These are phyloP conservation scores for Melanogrammus aeglefinus DNA, from an alignment of 2,797 vertebrate species.

Conservation along the genomic window DNA sequence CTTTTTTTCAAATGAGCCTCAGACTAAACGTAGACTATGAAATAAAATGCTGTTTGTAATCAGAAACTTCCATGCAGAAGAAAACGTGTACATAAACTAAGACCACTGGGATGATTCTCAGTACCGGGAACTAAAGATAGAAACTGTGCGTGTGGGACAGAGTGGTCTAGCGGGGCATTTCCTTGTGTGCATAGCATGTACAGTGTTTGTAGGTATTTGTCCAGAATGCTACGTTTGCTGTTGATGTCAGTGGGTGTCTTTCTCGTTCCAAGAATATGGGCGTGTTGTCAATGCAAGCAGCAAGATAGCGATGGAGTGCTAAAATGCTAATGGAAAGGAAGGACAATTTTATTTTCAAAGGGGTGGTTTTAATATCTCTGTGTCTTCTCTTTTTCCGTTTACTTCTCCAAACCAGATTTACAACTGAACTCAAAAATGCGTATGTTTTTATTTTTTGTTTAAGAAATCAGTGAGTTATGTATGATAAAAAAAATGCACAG, in stretches of 20 bases:
- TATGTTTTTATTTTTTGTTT: constrained; percentile 4
- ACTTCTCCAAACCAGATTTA: neutral
- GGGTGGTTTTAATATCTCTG: neutral
- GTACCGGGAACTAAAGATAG: constrained; percentile 49
- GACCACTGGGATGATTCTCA: constrained; percentile 50
- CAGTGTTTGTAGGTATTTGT: constrained; percentile 77
- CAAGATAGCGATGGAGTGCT: constrained; percentile 38
- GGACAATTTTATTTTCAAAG: neutral
- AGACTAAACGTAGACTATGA: constrained; percentile 28
- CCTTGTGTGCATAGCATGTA: constrained; percentile 79
- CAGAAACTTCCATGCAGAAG: constrained; percentile 32
- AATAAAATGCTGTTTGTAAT: constrained; percentile 26
- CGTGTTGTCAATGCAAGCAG: constrained; percentile 49
- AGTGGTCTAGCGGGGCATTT: constrained; percentile 64
- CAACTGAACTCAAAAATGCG: constrained; percentile 1
- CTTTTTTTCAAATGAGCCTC: constrained; percentile 35
- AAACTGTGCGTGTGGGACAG: constrained; percentile 36
- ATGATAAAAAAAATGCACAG: constrained; percentile 71
- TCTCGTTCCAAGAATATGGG: constrained; percentile 65
- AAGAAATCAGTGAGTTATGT: constrained; percentile 59
- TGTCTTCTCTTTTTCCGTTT: neutral
- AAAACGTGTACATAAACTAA: constrained; percentile 30
- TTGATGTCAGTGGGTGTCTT: constrained; percentile 73
- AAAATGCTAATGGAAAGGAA: constrained; percentile 6
- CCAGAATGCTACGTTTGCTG: constrained; percentile 67